Base-by-base conservation (phyloP, 2,888 invertebrate species). In the Mythimna loreyi region DNA sequence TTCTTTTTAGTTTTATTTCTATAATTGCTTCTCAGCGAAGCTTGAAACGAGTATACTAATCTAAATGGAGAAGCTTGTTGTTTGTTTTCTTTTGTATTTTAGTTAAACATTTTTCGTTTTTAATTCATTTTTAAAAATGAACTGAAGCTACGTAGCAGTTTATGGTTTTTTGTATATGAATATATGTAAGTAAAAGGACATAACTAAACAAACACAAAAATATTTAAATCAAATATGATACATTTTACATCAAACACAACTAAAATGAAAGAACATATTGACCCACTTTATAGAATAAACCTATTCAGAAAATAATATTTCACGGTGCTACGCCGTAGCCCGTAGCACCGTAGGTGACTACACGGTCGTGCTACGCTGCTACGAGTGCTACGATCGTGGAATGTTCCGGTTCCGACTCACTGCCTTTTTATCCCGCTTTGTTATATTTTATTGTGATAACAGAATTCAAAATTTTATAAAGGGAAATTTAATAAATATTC, bases 231-330 rank as follows among this genome's bases (percentile, higher is more conserved):
- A 19, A 6, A 19, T 2, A n/a, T 13, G n/a, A 6, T 13, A 9
- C 1, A 19, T n/a, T n/a, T n/a, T 21, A 23, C 11, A 16, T 43
- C 13, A 11, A 55, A 33, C 0, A 1, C 9, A 30, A 72, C 7
- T 19, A 49, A 49, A 45, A 40, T 16, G 55, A 62, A 58, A 53
- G 5, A 58, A 64, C 33, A 47, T 50, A 70, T 62, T 47, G 28
- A 70, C 53, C 55, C 50, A 63, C 63, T 55, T 65, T 55, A 47
- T 47, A 55, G 43, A 50, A 67, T 65, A 67, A 69, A 78, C 58
- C 55, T 65, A 72, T 83, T 78, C 78, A 79, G 66, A 78, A 80
- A 82, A 84, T 80, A 75, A n/a, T 80, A 78, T 85, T 84, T 72
- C 64, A 77, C 67, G 66, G 55, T 72, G 57, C 60, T 80, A 80